Conservation (phyloP, 53 echinoderm and acorn worm species). For the Paelopatides confundens region DNA sequence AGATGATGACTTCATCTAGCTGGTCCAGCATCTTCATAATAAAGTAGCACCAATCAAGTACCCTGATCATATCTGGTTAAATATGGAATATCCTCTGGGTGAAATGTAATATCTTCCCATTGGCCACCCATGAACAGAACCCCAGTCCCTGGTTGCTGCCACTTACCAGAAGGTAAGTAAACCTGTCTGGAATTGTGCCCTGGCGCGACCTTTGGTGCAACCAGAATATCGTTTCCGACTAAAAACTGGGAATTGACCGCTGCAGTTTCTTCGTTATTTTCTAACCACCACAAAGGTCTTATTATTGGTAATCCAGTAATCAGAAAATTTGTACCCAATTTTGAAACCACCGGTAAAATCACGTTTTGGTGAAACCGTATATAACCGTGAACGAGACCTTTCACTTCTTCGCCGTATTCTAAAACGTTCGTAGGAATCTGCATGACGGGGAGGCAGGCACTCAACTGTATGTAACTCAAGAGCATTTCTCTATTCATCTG, state of each 20-base stretch:
- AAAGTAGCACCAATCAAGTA: not conserved
- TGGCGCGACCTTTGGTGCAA: conserved; percentile 75
- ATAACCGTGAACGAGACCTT: conserved; percentile 57
- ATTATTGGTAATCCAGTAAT: conserved; percentile 71
- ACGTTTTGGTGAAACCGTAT: conserved; percentile 71
- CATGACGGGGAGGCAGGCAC: conserved; percentile 93
- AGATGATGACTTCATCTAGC: too few relatives aligned
- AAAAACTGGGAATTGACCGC: conserved; percentile 81
- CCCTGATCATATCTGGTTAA: not conserved
- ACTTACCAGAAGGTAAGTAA: conserved; percentile 85
- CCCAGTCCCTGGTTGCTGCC: conserved; percentile 60
- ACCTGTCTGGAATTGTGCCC: conserved; percentile 66
- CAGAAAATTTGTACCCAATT: conserved; percentile 43
- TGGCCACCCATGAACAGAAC: conserved; percentile 18
- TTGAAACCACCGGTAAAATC: conserved; percentile 55
- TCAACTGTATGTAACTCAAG: conserved; percentile 80
- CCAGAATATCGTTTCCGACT: conserved; percentile 82
- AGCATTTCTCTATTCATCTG: conserved; percentile 69
- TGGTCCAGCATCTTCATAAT: too few relatives aligned
- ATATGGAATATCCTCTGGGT: not conserved
- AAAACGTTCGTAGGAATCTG: conserved; percentile 75
- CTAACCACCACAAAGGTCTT: conserved; percentile 88
- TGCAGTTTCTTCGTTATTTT: conserved; percentile 13
- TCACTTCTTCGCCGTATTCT: conserved; percentile 68
- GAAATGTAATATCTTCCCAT: conserved; percentile 60